These are phyloP conservation scores for Cyprinodon tularosa DNA, from an alignment of 2,113 vertebrate species.

Conservation along the genomic window DNA sequence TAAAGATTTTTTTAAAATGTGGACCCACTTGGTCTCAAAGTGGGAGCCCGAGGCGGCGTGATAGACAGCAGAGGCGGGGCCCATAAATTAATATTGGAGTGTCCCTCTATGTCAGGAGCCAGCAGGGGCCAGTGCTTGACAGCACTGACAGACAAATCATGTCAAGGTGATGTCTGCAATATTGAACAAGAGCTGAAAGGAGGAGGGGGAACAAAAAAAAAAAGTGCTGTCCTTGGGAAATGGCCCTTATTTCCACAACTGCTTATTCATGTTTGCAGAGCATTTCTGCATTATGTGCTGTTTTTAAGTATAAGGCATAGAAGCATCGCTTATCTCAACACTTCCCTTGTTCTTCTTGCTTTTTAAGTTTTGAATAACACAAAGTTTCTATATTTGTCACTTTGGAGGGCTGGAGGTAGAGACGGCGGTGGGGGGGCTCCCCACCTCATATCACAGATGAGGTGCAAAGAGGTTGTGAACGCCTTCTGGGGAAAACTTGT, in stretches of 20 bases:
- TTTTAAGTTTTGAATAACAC: slow-evolving; percentile 50
- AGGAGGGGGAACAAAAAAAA: background rate
- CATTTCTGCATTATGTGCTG: slow-evolving; percentile 18
- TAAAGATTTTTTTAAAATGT: background rate
- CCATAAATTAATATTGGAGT: slow-evolving; percentile 55
- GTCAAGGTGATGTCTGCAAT: slow-evolving; percentile 44
- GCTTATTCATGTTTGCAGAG: slow-evolving; percentile 16
- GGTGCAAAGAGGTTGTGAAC: slow-evolving; percentile 70
- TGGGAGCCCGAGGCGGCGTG: slow-evolving; percentile 6
- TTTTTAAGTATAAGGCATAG: background rate
- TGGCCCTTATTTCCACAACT: slow-evolving; percentile 24
- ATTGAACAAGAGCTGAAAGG: slow-evolving; percentile 49
- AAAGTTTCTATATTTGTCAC: slow-evolving; percentile 58
- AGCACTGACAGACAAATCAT: slow-evolving; percentile 61
- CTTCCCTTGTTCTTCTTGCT: slow-evolving; percentile 40
- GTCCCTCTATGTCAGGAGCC: slow-evolving; percentile 48
- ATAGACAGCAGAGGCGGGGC: slow-evolving; percentile 40
- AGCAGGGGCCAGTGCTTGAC: slow-evolving; percentile 44
- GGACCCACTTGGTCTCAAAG: background rate
- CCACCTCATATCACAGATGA: slow-evolving; percentile 55
- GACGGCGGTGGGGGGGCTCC: background rate
- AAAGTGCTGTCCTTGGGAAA: slow-evolving; percentile 41
- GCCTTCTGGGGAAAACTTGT: slow-evolving; percentile 64
- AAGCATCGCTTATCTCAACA: slow-evolving; percentile 55
- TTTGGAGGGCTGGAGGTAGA: background rate